Conservation (phyloP, 2,113 vertebrate species). For the Pavo muticus region DNA sequence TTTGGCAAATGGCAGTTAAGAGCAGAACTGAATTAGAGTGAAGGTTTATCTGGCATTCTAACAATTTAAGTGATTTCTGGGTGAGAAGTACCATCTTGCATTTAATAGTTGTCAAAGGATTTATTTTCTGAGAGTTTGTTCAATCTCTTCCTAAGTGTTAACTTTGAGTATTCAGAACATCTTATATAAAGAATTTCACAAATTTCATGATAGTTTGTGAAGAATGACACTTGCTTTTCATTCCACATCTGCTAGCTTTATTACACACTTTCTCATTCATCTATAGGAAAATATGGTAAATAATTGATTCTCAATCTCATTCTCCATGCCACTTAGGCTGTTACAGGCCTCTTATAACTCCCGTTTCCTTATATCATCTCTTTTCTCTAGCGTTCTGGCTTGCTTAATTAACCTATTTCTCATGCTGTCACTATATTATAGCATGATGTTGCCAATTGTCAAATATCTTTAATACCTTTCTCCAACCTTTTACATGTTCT, state of each 20-base stretch:
- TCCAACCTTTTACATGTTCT: not conserved
- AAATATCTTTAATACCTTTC: not conserved
- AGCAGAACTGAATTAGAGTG: not conserved
- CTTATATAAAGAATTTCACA: not conserved
- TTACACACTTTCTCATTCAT: not conserved
- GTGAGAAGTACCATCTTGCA: not conserved
- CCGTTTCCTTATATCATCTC: not conserved
- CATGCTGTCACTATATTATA: not conserved
- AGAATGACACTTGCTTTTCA: not conserved
- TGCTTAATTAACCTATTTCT: not conserved
- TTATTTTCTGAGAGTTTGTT: not conserved
- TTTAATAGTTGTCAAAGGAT: not conserved
- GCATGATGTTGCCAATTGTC: not conserved
- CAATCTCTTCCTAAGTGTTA: not conserved
- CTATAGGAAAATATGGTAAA: not conserved
- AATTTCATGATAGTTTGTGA: not conserved
- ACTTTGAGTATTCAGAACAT: not conserved
- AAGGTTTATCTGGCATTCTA: not conserved
- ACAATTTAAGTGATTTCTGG: not conserved
- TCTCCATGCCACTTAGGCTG: not conserved
- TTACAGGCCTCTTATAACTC: not conserved
- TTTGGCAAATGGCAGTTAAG: not conserved
- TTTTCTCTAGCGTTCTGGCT: not conserved
- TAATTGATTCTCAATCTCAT: not conserved
- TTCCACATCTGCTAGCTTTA: not conserved